These are phyloP conservation scores for Sympetrum striolatum DNA, from an alignment of 2,888 invertebrate genomes.

Conservation along the genomic window DNA sequence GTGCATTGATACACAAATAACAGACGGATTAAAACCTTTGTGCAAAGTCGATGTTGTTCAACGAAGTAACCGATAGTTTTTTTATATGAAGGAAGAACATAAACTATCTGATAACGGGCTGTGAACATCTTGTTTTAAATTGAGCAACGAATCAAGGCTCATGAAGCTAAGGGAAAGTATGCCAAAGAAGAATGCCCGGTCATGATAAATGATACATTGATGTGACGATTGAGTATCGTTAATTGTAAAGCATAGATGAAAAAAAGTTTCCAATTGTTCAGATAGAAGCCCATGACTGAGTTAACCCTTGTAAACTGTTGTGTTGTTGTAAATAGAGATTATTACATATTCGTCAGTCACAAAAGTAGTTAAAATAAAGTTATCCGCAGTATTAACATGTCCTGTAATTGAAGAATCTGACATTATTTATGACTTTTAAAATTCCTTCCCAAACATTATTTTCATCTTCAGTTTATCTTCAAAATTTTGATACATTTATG, in stretches of 20 bases:
- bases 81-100: background rate
- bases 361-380: conserved; percentile 10
- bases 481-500: no score
- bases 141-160: background rate
- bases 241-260: background rate
- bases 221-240: background rate
- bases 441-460: background rate
- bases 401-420: background rate
- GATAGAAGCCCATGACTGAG: background rate
- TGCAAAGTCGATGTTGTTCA: background rate
- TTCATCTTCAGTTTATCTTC: no score
- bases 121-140: background rate
- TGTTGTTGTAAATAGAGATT: conserved; percentile 16
- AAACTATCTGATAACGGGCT: background rate
- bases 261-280: background rate
- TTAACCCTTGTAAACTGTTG: conserved; percentile 10
- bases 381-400: background rate
- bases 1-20: background rate
- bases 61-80: background rate
- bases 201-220: background rate
- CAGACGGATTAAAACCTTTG: background rate
- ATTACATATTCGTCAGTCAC: background rate
- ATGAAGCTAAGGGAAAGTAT: background rate
- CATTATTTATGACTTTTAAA: background rate
- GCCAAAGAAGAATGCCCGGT: background rate